phyloP scores from a whole-genome alignment of 2,888 invertebrate genomes.

The Sycophila texana region DNA sequence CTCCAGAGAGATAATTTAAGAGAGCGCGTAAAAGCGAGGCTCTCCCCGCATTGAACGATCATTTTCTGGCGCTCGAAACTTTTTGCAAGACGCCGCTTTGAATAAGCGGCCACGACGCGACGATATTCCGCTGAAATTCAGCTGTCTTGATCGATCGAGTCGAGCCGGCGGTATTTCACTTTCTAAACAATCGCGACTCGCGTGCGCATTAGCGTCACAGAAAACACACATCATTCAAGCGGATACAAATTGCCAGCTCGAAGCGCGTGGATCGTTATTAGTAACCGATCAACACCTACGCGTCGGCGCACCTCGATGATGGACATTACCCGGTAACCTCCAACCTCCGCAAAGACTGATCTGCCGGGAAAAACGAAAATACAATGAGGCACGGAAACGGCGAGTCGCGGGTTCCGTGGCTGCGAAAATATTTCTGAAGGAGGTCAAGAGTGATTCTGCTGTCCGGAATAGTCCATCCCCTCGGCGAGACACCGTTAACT shows the following conservation, averaged over 20 bases:
- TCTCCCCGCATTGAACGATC: no score
- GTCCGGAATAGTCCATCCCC: slow-evolving; percentile 13
- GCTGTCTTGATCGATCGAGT: no score
- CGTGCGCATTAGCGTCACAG: slow-evolving; percentile 1
- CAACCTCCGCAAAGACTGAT: neutral
- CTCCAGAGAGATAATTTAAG: no score
- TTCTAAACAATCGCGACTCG: neutral
- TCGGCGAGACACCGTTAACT: slow-evolving; percentile 10
- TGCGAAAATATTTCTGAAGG: slow-evolving; percentile 32
- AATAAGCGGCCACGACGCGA: no score
- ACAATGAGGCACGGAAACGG: slow-evolving; percentile 8
- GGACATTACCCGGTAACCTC: slow-evolving; percentile 40
- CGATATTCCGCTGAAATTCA: no score
- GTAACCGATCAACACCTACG: slow-evolving; percentile 38
- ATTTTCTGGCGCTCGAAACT: no score
- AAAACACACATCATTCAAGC: neutral
- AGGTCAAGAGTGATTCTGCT: slow-evolving; percentile 46
- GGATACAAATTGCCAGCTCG: neutral
- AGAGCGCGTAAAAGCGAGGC: no score
- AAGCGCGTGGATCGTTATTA: slow-evolving; percentile 34
- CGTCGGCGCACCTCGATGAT: slow-evolving; percentile 10
- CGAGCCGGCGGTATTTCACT: neutral
- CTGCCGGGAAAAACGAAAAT: slow-evolving; percentile 16
- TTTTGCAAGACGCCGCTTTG: no score
- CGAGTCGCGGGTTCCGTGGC: neutral